phyloP scores from a whole-genome alignment of 2,113 vertebrate genomes.

The Nerophis ophidion region DNA sequence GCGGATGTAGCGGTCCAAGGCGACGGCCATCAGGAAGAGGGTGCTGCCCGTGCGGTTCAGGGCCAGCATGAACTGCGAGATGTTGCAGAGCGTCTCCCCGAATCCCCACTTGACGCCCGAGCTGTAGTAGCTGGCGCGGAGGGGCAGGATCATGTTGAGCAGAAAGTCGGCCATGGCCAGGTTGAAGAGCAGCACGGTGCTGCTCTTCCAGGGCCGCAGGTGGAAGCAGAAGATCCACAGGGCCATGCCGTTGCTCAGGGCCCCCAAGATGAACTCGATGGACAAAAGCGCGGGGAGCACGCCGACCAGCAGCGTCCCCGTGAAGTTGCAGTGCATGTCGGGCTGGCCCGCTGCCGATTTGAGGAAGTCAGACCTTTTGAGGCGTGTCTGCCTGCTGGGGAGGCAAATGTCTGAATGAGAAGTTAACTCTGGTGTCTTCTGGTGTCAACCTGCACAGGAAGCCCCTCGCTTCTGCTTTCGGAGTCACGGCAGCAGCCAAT shows the following conservation, averaged over 20 bases:
- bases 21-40: conserved; percentile 57
- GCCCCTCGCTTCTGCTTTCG: conserved; percentile 2
- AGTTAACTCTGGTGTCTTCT: not conserved
- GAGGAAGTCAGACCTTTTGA: not conserved
- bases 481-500: not conserved
- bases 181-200: conserved; percentile 55
- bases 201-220: conserved; percentile 64
- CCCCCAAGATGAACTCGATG: conserved; percentile 49
- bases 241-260: conserved; percentile 54
- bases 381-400: not conserved
- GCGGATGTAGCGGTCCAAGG: conserved; percentile 54
- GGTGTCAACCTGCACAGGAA: conserved; percentile 13
- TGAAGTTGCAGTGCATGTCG: conserved; percentile 53
- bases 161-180: conserved; percentile 54
- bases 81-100: conserved; percentile 2
- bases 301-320: conserved; percentile 22
- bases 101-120: conserved; percentile 21
- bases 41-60: conserved; percentile 52
- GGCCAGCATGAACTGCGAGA: conserved; percentile 44
- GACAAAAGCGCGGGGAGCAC: conserved; percentile 51
- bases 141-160: conserved; percentile 49
- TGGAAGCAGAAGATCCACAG: conserved; percentile 60
- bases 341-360: conserved; percentile 4
- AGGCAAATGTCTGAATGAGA: not conserved
- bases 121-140: conserved; percentile 52